Evolutionary conservation across 2,888 invertebrate genomes (phyloP).

Genomic region (Brachyptera putata): DNA sequence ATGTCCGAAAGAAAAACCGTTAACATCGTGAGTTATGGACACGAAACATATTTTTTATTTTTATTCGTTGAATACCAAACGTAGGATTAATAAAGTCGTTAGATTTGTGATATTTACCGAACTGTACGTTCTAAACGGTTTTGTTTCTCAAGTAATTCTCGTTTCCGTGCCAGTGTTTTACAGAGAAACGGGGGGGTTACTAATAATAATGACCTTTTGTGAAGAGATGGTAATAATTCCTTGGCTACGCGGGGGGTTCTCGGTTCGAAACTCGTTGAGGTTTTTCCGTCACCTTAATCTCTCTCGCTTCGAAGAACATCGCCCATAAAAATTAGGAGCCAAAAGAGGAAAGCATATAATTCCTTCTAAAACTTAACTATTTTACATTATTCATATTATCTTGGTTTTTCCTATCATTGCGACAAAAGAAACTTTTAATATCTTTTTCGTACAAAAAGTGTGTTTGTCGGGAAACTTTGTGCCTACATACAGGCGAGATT

Average conservation of each 20-base stretch:
- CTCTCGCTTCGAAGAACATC: constrained; percentile 24
- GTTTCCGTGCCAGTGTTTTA: no score
- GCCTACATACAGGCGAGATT: no score
- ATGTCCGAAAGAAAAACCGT: no score
- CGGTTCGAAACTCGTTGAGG: constrained; percentile 19
- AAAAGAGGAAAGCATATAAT: neutral
- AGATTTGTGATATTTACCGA: neutral
- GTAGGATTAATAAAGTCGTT: neutral
- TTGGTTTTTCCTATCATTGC: neutral
- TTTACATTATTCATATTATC: constrained; percentile 5
- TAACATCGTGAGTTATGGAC: neutral
- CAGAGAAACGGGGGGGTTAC: neutral
- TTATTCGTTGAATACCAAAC: neutral
- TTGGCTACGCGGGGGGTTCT: neutral
- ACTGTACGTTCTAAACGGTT: neutral
- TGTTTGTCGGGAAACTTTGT: no score
- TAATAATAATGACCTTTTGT: neutral
- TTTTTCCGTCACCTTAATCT: constrained; percentile 33
- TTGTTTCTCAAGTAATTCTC: neutral
- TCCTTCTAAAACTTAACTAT: constrained; percentile 1
- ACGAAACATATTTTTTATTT: neutral
- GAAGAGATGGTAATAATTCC: neutral
- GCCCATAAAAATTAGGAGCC: constrained; percentile 12
- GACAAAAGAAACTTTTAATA: no score
- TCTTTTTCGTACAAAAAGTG: no score